Base-by-base conservation (phyloP, 37 sponge, comb jelly and placozoan genomes). In the Oopsacas minuta region DNA sequence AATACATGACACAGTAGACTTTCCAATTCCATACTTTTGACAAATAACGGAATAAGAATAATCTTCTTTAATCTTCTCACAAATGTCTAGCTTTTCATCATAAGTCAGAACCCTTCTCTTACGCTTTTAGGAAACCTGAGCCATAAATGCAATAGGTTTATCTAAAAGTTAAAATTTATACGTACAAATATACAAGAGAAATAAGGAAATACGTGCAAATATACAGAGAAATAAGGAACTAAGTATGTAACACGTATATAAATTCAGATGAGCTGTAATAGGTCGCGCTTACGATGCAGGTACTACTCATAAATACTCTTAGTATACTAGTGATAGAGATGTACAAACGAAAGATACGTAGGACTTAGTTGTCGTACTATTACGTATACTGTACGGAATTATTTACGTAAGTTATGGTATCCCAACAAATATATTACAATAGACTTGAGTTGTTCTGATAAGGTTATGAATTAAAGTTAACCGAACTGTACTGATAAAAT, bases 21-120 rank as follows among this genome's bases (percentile, higher is more conserved):
- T 37, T 52, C 91, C 91, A 39, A 91, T 53, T 1, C 83, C 87
- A 85, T 83, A 88, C 81, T 88, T 87, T 39, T 88, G 51, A 0
- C 82, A 35, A 37, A 91, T 87, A 42, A 87, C 85, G 34, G 83
- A 28, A 38, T 88, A 88, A 23, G 89, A 88, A 82, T 51, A 37
- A 35, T 46, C 51, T 46, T 46, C 51, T 46, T 46, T 46, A 46
- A 46, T 46, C 51, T 22, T 46, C 51, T 46, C 51, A 46, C 51
- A 46, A 46, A 46, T 46, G 51, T 46, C 51, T 46, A 46, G 51
- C 17, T 46, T 46, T 46, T 46, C 51, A 46, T 46, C 51, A 46
- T 22, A 22, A 46, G 51, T 46, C 51, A 46, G 51, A 46, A 46
- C 51, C 51, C 51, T 46, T 46, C 51, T 46, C 51, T 46, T 46